phyloP scores from a whole-genome alignment of 2,797 vertebrate species.

The Lutjanus campechanus region DNA sequence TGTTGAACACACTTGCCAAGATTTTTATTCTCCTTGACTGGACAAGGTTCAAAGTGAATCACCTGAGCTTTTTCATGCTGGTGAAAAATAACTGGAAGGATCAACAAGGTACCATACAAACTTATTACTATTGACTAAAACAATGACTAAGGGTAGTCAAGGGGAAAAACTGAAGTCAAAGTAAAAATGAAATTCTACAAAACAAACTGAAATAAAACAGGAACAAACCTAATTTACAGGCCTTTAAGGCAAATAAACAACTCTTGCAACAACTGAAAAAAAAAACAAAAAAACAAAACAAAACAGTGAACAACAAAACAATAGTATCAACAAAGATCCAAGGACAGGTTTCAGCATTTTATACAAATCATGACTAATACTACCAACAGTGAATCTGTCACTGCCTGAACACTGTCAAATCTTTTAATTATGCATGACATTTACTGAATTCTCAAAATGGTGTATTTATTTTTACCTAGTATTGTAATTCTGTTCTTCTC shows the following conservation, averaged over 20 bases:
- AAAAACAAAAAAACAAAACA: no score
- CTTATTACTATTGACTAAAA: slow-evolving; percentile 23
- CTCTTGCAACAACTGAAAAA: neutral
- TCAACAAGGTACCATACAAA: slow-evolving; percentile 24
- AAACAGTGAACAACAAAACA: neutral
- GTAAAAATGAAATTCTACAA: neutral
- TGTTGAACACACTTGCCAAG: slow-evolving; percentile 64
- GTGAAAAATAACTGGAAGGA: slow-evolving; percentile 46
- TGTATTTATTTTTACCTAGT: neutral
- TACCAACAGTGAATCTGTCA: no score
- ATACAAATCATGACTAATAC: neutral
- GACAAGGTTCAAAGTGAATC: slow-evolving; percentile 51
- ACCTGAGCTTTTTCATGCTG: slow-evolving; percentile 19
- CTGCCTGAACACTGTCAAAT: neutral
- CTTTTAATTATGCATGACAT: neutral
- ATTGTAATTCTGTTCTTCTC: neutral
- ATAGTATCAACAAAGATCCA: neutral
- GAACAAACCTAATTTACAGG: neutral
- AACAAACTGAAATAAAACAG: neutral
- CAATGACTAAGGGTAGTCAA: slow-evolving; percentile 2
- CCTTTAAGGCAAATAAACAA: neutral
- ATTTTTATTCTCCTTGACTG: slow-evolving; percentile 56
- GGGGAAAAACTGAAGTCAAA: neutral
- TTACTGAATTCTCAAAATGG: neutral
- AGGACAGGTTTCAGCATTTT: neutral